These are phyloP conservation scores for Myotis vivesi DNA, from an alignment of 2,797 vertebrate species.

Conservation along the genomic window DNA sequence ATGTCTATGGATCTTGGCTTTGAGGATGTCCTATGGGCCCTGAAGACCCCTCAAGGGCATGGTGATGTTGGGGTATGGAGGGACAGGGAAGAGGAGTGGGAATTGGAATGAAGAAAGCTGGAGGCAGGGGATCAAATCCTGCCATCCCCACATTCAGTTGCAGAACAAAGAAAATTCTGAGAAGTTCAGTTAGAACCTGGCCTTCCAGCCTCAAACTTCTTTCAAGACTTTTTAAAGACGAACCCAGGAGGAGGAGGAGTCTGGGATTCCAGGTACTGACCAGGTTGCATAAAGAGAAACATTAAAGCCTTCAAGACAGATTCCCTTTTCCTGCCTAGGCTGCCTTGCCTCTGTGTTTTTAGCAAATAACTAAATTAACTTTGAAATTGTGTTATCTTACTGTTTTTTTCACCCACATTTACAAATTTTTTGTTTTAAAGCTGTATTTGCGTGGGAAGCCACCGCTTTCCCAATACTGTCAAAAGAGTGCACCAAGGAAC, in stretches of 20 bases:
- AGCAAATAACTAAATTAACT: not conserved
- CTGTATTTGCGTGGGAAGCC: not conserved
- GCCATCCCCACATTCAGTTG: not conserved
- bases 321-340: accelerated
- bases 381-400: not conserved
- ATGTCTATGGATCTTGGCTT: not conserved
- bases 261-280: not conserved
- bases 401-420: not conserved
- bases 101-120: not conserved
- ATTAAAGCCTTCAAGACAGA: not conserved
- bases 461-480: too few relatives aligned
- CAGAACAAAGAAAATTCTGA: not conserved
- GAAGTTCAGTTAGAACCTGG: not conserved
- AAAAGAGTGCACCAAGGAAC: too few relatives aligned
- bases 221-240: not conserved
- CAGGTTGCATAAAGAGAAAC: not conserved
- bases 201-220: not conserved
- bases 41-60: not conserved
- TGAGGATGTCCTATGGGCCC: not conserved
- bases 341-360: not conserved
- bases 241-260: not conserved
- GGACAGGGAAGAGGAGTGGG: not conserved
- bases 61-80: not conserved
- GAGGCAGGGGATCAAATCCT: not conserved
- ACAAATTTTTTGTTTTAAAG: not conserved